Conservation (phyloP, 2,888 invertebrate species). For the Trachelus tabidus region DNA sequence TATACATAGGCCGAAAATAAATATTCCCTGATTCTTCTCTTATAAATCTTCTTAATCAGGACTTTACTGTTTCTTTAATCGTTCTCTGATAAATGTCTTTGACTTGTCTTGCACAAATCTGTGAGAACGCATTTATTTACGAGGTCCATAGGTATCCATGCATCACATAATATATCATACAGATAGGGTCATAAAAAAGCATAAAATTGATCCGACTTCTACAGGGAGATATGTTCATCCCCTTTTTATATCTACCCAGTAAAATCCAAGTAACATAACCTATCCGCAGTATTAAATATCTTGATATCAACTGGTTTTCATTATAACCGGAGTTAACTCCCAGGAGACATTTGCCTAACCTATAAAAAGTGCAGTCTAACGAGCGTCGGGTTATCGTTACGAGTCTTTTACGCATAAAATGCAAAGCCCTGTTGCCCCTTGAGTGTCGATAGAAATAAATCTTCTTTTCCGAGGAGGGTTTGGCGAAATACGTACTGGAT, state of each 20-base stretch:
- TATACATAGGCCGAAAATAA: no score
- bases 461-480: not conserved
- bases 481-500: not conserved
- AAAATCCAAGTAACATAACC: not conserved
- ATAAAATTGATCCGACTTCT: not conserved
- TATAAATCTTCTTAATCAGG: no score
- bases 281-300: not conserved
- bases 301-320: not conserved
- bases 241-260: not conserved
- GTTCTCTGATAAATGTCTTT: not conserved
- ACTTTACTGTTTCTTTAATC: not conserved
- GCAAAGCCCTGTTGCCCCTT: not conserved
- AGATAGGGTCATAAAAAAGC: not conserved
- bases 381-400: constrained; percentile 33
- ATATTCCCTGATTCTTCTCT: no score
- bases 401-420: not conserved
- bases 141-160: not conserved
- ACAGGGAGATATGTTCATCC: not conserved
- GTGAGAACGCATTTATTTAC: not conserved
- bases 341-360: not conserved
- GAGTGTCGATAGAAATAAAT: not conserved
- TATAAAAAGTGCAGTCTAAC: constrained; percentile 17
- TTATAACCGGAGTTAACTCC: not conserved
- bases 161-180: not conserved
- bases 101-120: not conserved